These are phyloP conservation scores for Sebastes minor DNA, from an alignment of 2,797 vertebrate genomes.

Conservation along the genomic window DNA sequence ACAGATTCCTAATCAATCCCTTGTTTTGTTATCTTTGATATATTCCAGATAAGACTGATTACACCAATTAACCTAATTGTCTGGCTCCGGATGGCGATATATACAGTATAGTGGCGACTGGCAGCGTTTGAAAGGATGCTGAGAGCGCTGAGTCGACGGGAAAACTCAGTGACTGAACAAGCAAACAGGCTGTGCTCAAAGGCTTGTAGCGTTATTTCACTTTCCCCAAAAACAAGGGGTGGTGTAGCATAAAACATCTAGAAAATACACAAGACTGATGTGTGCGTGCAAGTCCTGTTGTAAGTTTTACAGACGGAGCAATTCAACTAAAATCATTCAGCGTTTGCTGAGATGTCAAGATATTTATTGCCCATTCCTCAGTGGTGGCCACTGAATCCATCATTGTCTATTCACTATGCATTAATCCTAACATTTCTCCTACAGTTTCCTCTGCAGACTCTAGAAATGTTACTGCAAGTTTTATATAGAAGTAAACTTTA, in stretches of 20 bases:
- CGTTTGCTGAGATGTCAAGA: conserved; percentile 35
- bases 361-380: conserved; percentile 28
- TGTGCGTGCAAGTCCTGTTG: conserved; percentile 1
- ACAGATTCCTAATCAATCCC: conserved; percentile 66
- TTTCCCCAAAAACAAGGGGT: conserved; percentile 28
- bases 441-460: background rate
- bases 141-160: conserved; percentile 53
- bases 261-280: conserved; percentile 15
- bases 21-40: conserved; percentile 72
- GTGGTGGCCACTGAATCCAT: conserved; percentile 9
- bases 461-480: background rate
- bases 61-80: conserved; percentile 76
- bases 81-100: conserved; percentile 45
- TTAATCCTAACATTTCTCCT: conserved; percentile 4
- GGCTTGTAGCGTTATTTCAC: conserved; percentile 13
- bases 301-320: conserved; percentile 24
- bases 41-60: conserved; percentile 76
- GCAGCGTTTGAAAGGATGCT: conserved; percentile 49
- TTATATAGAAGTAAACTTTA: conserved; percentile 4
- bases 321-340: conserved; percentile 30
- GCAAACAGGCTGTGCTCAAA: conserved; percentile 21
- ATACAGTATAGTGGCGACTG: conserved; percentile 40
- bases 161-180: conserved; percentile 42
- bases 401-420: conserved; percentile 12
- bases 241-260: conserved; percentile 3